Percentiles rank a stretch among this genome's conserved stretches.
These are phyloP conservation scores for Sandelia bainsii DNA, from an alignment of 2,797 vertebrate genomes.

Conservation along the genomic window DNA sequence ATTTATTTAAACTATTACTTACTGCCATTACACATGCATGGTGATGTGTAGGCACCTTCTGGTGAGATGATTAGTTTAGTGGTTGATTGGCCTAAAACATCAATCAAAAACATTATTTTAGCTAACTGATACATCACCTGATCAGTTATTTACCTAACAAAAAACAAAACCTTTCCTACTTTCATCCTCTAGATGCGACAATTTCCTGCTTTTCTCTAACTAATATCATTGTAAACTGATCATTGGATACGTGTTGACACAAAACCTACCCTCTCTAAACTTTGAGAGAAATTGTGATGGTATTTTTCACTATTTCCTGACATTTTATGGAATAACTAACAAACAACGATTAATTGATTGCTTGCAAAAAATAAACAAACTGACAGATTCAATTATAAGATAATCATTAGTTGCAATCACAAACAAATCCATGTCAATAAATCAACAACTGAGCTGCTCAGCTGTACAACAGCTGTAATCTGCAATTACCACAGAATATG, in stretches of 20 bases:
- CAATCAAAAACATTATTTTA: no score
- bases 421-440: conserved; percentile 5
- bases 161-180: background rate
- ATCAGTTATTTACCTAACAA: background rate
- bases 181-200: background rate
- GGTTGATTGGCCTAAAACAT: background rate
- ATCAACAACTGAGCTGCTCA: conserved; percentile 3
- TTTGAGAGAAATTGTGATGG: no score
- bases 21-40: background rate
- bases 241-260: no score
- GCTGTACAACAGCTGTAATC: conserved; percentile 31
- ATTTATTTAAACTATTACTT: background rate
- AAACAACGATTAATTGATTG: background rate
- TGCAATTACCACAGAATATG: conserved; percentile 25
- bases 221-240: background rate
- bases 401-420: background rate
- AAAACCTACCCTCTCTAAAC: no score
- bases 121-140: no score
- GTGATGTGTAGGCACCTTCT: background rate
- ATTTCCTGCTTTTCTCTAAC: background rate
- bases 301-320: no score
- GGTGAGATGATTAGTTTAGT: background rate
- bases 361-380: background rate
- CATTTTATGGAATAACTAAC: background rate
- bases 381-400: background rate